A percentile compares a stretch with the other conserved stretches of the same genome.
Conservation (phyloP, 2,797 vertebrate species). For the Bryconaethiops microstoma region DNA sequence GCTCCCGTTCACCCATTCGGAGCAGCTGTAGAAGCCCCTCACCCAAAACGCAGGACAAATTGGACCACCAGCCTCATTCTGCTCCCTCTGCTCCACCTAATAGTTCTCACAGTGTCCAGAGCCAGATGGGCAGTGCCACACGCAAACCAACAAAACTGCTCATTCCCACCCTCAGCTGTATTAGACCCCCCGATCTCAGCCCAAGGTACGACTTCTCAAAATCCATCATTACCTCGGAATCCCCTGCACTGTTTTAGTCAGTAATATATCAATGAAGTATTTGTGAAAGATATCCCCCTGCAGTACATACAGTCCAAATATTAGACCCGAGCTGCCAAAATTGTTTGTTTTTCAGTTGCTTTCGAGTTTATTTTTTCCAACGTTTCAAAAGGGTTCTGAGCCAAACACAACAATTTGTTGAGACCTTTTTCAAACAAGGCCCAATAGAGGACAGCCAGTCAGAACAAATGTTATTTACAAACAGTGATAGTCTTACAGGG, state of each 20-base stretch:
- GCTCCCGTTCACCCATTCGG: slow-evolving; percentile 81
- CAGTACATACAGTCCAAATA: too few species aligned
- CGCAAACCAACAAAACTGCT: slow-evolving; percentile 84
- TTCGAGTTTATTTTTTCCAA: too few species aligned
- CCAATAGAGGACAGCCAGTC: too few species aligned
- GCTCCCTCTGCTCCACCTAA: neutral
- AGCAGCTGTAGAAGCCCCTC: slow-evolving; percentile 74
- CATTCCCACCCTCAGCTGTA: slow-evolving; percentile 84
- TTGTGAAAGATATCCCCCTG: too few species aligned
- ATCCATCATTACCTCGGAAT: neutral
- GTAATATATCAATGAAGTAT: neutral
- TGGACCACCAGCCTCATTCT: slow-evolving; percentile 55
- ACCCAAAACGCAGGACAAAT: slow-evolving; percentile 71
- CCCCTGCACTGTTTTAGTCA: neutral
- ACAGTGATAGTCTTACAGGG: too few species aligned
- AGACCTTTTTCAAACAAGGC: too few species aligned
- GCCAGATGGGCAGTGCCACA: slow-evolving; percentile 22
- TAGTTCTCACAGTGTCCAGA: neutral
- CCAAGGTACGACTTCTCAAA: slow-evolving; percentile 79
- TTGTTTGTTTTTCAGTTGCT: too few species aligned
- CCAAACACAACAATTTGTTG: too few species aligned
- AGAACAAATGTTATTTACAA: too few species aligned
- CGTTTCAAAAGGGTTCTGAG: too few species aligned
- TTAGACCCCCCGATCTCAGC: slow-evolving; percentile 87
- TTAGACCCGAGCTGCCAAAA: too few species aligned